Base-by-base conservation (phyloP, 2,797 vertebrate species). In the Argya squamiceps region DNA sequence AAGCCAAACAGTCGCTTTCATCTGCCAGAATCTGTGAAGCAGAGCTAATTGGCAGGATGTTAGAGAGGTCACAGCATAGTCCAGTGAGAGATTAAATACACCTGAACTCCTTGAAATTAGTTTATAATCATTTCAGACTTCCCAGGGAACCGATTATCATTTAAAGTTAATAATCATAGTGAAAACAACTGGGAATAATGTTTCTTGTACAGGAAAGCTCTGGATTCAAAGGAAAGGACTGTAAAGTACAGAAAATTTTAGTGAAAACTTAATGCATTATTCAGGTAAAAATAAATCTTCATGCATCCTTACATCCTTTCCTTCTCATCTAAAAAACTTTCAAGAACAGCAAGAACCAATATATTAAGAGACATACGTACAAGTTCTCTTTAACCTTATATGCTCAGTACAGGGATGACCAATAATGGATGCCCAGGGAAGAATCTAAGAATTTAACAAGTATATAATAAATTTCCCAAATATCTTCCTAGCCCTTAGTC, bases 11-110 rank as follows among this genome's bases (percentile, higher is more conserved):
- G 22, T 20, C 27, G 41, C 65, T 96, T 88, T 93, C 50, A 60
- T 92, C 91, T 95, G 74, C 91, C 84, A 91, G 80, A 55, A 41
- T 94, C 49, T 9, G 12, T 75, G 85, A 91, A 84, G 79, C 85
- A 92, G 64, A 94, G 73, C 55, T 96, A 89, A 93, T 86, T 95
- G 70, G 30, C 52, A 95, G 73, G 63, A 84, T 84, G 63, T 84
- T 93, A 60, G 53, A 84, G 68, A 87, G 89, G 86, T 95, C 71
- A 77, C 52, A 85, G 46, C 39, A 36, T 36, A 53, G 84, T 75
- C 75, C 58, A 88, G 46, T 27, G 77, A 83, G 92, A 84, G 39
- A 90, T 29, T 41, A 62, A 89, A 74, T 23, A 86, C 46, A 89
- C 73, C 83, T 95, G 73, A 81, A 69, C 47, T 88, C 36, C 71